Evolutionary conservation across 2,113 vertebrate species (phyloP), one percentile per base, ranked within the genome.

Genomic region (Heterotis niloticus): DNA sequence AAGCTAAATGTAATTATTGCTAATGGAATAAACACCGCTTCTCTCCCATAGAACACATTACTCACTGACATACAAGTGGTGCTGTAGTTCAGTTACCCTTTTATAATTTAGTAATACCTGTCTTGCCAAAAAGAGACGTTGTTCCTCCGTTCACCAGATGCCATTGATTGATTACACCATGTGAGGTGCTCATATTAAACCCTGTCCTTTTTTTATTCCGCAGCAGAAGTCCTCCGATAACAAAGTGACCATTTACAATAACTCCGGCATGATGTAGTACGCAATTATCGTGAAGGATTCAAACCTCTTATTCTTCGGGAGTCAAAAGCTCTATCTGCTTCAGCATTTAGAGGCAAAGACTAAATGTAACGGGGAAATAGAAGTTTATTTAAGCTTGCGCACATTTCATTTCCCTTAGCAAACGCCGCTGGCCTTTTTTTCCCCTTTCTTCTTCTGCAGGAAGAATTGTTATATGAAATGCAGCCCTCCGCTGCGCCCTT

Each of bases 91-190:
- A 71, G 23, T 54, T 44, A 71, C 44, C 69, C 69, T 34, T 13
- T 71, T 10, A 52, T 54, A 52, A 71, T 52, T 54, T 34, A 52
- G 52, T 23, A 52, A 52, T 71, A 71, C 52, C 69, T 51, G 13
- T 71, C 69, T 12, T 52, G 44, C 69, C 44, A 71, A 71, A 71
- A 54, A 54, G 52, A 70, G 28, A 17, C 20, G 17, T 20, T 0
- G 5, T 17, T 44, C 67, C 67, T 16, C 29, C 34, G 18, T 52
- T 29, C 29, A 11, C 68, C 28, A 44, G 16, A 44, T 70, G 68
- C 68, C 68, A 70, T n/a, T 70, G 68, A 70, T 70, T 44, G 68
- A 70, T 70, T 12, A 20, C 68, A 70, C 17, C 29, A n/a, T 51
- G 16, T n/a, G 29, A 70, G n/a, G 34, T 5, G 10, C 68, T 52